phyloP scores from a whole-genome alignment of 2,888 invertebrate genomes.

The Crocallis elinguaria region DNA sequence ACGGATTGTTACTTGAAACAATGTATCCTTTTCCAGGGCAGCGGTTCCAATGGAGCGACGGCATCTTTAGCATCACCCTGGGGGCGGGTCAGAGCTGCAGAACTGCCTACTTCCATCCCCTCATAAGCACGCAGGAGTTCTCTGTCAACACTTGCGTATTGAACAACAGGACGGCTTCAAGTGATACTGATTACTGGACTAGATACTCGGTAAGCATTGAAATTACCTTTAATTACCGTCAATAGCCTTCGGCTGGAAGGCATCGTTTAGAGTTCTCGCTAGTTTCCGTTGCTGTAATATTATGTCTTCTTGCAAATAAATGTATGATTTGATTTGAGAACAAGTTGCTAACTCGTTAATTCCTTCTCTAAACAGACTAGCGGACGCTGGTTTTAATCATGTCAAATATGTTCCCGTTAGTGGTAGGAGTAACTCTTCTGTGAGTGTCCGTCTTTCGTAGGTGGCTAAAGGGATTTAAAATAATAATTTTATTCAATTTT shows the following conservation, averaged over 20 bases:
- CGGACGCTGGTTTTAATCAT: too few relatives aligned
- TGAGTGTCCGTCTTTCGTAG: too few relatives aligned
- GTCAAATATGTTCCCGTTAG: too few relatives aligned
- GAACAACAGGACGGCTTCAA: conserved; percentile 67
- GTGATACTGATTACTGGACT: conserved; percentile 51
- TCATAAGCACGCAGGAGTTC: conserved; percentile 90
- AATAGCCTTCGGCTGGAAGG: not conserved
- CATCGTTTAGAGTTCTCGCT: too few relatives aligned
- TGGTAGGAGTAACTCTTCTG: too few relatives aligned
- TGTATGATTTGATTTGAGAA: too few relatives aligned
- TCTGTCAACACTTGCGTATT: conserved; percentile 86
- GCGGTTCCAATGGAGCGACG: conserved; percentile 92
- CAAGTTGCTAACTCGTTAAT: too few relatives aligned
- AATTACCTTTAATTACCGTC: not conserved
- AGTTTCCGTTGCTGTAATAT: too few relatives aligned
- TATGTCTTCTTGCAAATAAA: too few relatives aligned
- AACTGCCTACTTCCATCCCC: conserved; percentile 90
- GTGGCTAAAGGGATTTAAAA: not conserved
- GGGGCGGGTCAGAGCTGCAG: conserved; percentile 84
- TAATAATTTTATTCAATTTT: not conserved
- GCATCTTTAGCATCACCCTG: conserved; percentile 89
- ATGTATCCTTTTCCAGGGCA: conserved; percentile 70
- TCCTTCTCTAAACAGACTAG: too few relatives aligned
- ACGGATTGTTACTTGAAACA: not conserved
- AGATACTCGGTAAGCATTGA: conserved; percentile 54